These are phyloP conservation scores for Brenthis hecate DNA, from an alignment of 2,888 invertebrate species.

Conservation along the genomic window DNA sequence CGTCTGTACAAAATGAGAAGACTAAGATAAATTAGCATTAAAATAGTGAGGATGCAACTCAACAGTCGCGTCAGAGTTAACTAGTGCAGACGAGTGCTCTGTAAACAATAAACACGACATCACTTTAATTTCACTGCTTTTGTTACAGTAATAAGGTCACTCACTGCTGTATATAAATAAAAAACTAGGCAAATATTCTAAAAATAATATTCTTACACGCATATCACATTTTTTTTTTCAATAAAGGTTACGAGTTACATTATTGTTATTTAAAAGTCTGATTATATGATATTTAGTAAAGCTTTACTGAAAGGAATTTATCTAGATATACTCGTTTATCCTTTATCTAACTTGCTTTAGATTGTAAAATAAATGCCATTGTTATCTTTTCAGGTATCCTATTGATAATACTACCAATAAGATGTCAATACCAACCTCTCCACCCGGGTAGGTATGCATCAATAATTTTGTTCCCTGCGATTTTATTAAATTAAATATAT, in stretches of 20 bases:
- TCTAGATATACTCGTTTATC: no score
- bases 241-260: no score
- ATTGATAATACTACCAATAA: constrained; percentile 50
- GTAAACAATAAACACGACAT: constrained; percentile 19
- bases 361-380: constrained; percentile 20
- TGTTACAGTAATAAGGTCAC: constrained; percentile 25
- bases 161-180: neutral
- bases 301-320: neutral
- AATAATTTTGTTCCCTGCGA: constrained; percentile 45
- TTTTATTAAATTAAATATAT: neutral
- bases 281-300: no score
- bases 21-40: constrained; percentile 7
- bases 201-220: constrained; percentile 1
- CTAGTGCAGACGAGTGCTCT: constrained; percentile 15
- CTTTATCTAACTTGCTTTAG: neutral
- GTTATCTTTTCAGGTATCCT: constrained; percentile 63
- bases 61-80: constrained; percentile 2
- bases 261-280: neutral
- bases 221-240: no score
- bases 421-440: constrained; percentile 64
- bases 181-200: constrained; percentile 9
- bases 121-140: constrained; percentile 18
- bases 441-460: constrained; percentile 82
- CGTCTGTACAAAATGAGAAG: neutral
- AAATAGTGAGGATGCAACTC: constrained; percentile 5